These are phyloP conservation scores for Drosophila baimaii DNA, from an alignment of 1,140 invertebrate genomes.

Conservation along the genomic window DNA sequence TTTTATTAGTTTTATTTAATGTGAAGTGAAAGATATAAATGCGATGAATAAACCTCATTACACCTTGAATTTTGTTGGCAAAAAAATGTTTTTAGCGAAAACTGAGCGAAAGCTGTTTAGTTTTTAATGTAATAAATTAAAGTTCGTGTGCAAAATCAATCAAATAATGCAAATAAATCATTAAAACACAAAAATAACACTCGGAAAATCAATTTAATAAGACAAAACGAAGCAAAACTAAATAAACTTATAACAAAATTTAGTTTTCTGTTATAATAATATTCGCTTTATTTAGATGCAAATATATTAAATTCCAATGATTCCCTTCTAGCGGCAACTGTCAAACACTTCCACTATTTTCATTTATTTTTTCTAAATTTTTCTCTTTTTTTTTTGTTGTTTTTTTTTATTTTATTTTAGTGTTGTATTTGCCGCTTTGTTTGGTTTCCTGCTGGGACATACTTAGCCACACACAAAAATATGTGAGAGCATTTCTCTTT, in stretches of 20 bases:
- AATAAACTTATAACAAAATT: background rate
- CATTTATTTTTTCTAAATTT: background rate
- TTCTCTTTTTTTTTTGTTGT: background rate
- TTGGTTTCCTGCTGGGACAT: conserved; percentile 18
- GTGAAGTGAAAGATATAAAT: conserved; percentile 7
- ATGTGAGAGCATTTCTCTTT: background rate
- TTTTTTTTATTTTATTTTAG: conserved; percentile 7
- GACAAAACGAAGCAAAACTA: too few relatives aligned
- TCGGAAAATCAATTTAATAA: too few relatives aligned
- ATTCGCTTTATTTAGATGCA: conserved; percentile 16
- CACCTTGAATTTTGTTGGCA: background rate
- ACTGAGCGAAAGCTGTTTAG: background rate
- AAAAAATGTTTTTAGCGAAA: background rate
- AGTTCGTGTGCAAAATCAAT: background rate
- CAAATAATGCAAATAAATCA: background rate
- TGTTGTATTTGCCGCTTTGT: conserved; percentile 6
- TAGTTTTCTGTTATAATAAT: background rate
- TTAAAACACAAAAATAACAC: background rate
- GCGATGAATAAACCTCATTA: background rate
- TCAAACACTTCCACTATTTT: conserved; percentile 13
- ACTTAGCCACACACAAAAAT: conserved; percentile 23
- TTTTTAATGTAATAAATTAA: too few relatives aligned
- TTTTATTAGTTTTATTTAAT: conserved; percentile 11
- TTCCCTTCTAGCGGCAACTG: conserved; percentile 11
- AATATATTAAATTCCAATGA: conserved; percentile 5